Conservation (phyloP, 1,140 invertebrate species). For the Metopolophium dirhodum region DNA sequence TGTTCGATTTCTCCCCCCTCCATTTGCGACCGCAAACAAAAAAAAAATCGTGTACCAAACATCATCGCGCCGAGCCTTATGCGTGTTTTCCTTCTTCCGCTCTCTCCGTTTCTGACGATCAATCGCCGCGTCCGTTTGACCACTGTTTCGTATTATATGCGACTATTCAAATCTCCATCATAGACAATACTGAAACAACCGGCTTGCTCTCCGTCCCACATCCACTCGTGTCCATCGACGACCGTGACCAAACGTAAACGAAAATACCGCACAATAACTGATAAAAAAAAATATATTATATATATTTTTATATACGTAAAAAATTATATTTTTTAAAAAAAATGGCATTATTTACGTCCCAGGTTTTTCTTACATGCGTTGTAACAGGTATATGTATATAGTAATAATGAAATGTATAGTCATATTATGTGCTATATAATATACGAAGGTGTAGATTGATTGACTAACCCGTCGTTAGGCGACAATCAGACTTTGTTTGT, state of each 20-base stretch:
- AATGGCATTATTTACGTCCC: not conserved
- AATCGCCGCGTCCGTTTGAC: not conserved
- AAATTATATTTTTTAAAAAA: not conserved
- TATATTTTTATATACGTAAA: not conserved
- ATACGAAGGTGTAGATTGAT: too few relatives aligned
- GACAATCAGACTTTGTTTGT: not conserved
- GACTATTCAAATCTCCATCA: constrained; percentile 22
- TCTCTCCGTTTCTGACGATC: constrained; percentile 20
- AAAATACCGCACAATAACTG: constrained; percentile 1
- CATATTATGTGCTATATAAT: not conserved
- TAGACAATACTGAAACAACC: not conserved
- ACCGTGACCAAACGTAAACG: not conserved
- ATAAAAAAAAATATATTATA: not conserved
- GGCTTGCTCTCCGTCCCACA: not conserved
- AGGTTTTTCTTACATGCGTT: not conserved
- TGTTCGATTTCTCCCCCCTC: not conserved
- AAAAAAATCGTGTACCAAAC: not conserved
- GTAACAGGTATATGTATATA: too few relatives aligned
- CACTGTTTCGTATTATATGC: not conserved
- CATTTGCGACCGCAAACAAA: not conserved
- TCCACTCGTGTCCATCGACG: not conserved
- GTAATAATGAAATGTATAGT: not conserved
- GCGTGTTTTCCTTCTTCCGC: constrained; percentile 4
- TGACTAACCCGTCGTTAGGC: not conserved
- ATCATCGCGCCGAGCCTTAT: not conserved